These are phyloP conservation scores for Zoanthus gigantus DNA, from an alignment of 92 coral and sea anemone genomes.

Conservation along the genomic window DNA sequence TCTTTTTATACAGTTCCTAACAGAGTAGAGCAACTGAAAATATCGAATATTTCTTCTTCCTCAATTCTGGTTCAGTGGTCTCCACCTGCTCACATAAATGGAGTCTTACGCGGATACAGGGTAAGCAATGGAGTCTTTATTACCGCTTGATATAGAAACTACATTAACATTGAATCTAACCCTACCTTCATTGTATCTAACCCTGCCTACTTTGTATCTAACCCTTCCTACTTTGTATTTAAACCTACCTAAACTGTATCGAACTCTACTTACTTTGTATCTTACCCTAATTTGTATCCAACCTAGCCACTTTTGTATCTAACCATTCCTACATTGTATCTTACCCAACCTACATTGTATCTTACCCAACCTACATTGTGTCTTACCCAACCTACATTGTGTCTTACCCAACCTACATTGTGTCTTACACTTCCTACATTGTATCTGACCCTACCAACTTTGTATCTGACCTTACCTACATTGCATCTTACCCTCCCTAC, in stretches of 20 bases:
- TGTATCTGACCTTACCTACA: neutral
- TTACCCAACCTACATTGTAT: too few relatives aligned
- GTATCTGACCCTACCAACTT: too few relatives aligned
- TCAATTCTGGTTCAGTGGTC: slow-evolving; percentile 66
- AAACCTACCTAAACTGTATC: neutral
- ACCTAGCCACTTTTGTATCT: too few relatives aligned
- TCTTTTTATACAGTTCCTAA: slow-evolving; percentile 64
- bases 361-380: too few relatives aligned
- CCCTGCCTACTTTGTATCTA: neutral
- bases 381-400: too few relatives aligned
- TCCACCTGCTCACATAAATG: slow-evolving; percentile 74
- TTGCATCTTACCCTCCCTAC: too few relatives aligned
- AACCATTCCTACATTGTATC: too few relatives aligned
- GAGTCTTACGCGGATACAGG: slow-evolving; percentile 61
- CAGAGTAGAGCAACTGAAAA: slow-evolving; percentile 58
- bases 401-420: too few relatives aligned
- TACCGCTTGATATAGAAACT: neutral
- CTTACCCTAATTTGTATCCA: too few relatives aligned
- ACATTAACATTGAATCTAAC: neutral
- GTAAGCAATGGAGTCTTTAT: neutral
- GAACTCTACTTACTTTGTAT: too few relatives aligned
- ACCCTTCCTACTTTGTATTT: neutral
- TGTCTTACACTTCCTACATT: too few relatives aligned
- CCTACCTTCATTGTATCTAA: too few relatives aligned
- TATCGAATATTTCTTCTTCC: slow-evolving; percentile 53